Evolutionary conservation across 2,113 vertebrate genomes (phyloP).

Genomic region (Apteryx mantelli): DNA sequence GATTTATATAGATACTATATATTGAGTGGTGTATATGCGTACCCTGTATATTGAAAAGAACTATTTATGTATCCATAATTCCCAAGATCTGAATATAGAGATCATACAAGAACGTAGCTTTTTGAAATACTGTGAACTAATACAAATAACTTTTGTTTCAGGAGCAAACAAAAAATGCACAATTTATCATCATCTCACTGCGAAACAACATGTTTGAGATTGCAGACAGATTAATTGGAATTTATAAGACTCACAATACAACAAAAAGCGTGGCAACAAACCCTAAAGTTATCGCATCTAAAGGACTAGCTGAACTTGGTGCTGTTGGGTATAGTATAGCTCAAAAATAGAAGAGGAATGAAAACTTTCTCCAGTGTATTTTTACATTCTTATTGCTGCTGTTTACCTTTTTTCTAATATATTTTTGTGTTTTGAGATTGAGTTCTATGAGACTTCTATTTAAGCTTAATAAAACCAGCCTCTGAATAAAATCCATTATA

Average conservation of each 20-base stretch:
- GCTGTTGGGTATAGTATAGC: neutral
- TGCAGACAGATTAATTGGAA: constrained; percentile 93
- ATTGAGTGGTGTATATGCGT: too few species aligned
- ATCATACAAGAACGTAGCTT: accelerated
- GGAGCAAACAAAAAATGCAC: constrained; percentile 98
- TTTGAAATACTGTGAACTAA: neutral
- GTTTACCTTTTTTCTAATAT: neutral
- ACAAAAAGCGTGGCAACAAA: constrained; percentile 93
- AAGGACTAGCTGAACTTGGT: constrained; percentile 72
- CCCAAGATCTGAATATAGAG: neutral
- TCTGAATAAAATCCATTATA: neutral
- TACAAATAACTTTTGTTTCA: constrained; percentile 57
- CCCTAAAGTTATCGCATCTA: constrained; percentile 88
- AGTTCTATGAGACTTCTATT: neutral
- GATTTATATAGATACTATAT: too few species aligned
- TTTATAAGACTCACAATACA: constrained; percentile 95
- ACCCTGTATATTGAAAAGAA: neutral
- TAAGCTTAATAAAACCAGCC: neutral
- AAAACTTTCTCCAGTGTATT: neutral
- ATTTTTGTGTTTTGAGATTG: neutral
- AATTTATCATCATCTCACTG: constrained; percentile 98
- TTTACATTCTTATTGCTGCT: neutral
- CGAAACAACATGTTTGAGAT: constrained; percentile 99
- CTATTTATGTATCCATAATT: neutral
- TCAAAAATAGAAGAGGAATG: neutral